Evolutionary conservation across 2,888 invertebrate species (phyloP).

Genomic region (Ceratothoa steindachneri): DNA sequence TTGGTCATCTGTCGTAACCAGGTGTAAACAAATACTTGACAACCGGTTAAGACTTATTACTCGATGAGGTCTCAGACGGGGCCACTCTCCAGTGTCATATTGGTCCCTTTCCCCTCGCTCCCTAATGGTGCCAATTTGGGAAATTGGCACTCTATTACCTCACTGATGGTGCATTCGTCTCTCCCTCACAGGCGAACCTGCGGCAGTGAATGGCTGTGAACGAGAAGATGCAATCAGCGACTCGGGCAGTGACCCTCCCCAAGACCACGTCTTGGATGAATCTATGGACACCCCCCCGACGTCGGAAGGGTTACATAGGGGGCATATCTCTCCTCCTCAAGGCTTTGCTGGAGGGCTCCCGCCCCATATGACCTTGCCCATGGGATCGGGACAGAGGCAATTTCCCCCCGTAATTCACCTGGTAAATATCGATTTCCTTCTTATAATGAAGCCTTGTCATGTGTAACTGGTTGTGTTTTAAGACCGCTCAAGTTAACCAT

Average conservation of each 20-base stretch:
- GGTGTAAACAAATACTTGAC: too few species aligned
- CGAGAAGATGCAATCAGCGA: constrained; percentile 37
- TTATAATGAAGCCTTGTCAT: too few species aligned
- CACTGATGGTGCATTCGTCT: too few species aligned
- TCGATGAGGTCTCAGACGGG: too few species aligned
- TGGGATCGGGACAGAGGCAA: constrained; percentile 14
- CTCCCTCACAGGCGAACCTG: neutral
- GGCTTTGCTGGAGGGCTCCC: neutral
- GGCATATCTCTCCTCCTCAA: constrained; percentile 26
- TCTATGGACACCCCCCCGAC: constrained; percentile 42
- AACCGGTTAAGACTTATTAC: too few species aligned
- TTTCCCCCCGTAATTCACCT: constrained; percentile 42
- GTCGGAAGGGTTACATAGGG: constrained; percentile 20
- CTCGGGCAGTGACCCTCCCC: constrained; percentile 41
- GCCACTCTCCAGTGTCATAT: too few species aligned
- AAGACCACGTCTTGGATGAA: constrained; percentile 38
- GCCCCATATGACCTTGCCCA: constrained; percentile 1
- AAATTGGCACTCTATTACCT: too few species aligned
- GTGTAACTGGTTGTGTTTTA: too few species aligned
- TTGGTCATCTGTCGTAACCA: too few species aligned
- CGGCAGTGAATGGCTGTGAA: constrained; percentile 33
- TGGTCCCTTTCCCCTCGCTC: too few species aligned
- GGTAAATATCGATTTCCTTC: constrained; percentile 21
- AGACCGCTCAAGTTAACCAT: too few species aligned
- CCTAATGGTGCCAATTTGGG: too few species aligned